Percentiles rank a stretch among this genome's conserved stretches.
Conservation (phyloP, 2,113 vertebrate species). For the Puma concolor region DNA sequence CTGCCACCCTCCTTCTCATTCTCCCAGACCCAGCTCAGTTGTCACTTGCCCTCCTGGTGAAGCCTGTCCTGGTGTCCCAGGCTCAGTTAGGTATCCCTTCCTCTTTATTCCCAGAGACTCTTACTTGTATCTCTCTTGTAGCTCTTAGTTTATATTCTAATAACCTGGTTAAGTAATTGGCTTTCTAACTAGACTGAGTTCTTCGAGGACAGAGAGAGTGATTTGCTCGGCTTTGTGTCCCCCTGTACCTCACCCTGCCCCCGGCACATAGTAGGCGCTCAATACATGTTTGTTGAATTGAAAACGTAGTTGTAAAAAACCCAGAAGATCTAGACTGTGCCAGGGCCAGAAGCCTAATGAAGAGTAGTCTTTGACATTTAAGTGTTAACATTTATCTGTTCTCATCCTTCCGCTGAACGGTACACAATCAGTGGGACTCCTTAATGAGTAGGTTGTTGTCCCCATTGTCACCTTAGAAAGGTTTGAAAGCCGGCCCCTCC, state of each 20-base stretch:
- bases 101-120: neutral
- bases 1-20: neutral
- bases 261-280: conserved; percentile 55
- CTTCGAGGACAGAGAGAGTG: conserved; percentile 45
- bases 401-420: neutral
- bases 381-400: neutral
- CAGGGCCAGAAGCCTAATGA: neutral
- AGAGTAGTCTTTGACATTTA: neutral
- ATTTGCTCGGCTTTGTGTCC: neutral
- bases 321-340: neutral
- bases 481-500: neutral
- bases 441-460: neutral
- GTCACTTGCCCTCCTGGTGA: neutral
- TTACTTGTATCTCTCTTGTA: neutral
- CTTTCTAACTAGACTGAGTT: conserved; percentile 1
- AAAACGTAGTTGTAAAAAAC: neutral
- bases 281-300: conserved; percentile 56
- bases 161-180: neutral
- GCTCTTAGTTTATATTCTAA: neutral
- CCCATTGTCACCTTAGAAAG: neutral
- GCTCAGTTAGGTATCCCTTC: neutral
- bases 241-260: neutral
- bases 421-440: neutral
- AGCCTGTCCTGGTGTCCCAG: neutral
- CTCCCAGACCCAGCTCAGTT: neutral